Base-by-base conservation (phyloP, 2,113 vertebrate genomes). In the Prunella himalayana region DNA sequence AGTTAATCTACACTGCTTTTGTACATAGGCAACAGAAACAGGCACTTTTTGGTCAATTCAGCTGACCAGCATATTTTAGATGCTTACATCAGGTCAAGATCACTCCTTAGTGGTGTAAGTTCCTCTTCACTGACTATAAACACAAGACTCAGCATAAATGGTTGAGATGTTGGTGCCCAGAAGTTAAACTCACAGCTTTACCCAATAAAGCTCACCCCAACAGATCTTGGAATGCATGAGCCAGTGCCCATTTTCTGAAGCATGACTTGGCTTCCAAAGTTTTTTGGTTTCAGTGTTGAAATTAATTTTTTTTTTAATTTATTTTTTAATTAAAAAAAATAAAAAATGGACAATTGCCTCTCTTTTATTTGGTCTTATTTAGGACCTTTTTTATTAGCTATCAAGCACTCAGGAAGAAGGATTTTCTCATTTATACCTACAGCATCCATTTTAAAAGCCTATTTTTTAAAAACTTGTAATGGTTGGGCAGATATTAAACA, bases 21-120 rank as follows among this genome's bases (percentile, higher is more conserved):
- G 35, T 44, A 68, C 22, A 64, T 14, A 65, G n/a, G 14, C 14
- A 64, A 60, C n/a, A 70, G 72, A 57, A 91, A 65, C 9, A 49
- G 13, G 2, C 4, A 60, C 11, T 44, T 87, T 42, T 71, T 51
- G 41, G 37, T 61, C n/a, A 73, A 30, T 86, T 88, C 66, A 54
- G 24, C 21, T 72, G 49, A 44, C 18, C 37, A 37, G 37, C 37
- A 39, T 5, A 14, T 51, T 92, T 78, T 68, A 68, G 24, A 28
- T 49, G 31, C 59, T 90, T 69, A 49, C 28, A 14, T 23, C 4
- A 0, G 9, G 30, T 66, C 0, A 0, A 54, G 31, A 76, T 83
- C 37, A 51, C 11, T 59, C n/a, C 28, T 68, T 27, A 69, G 33
- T 6, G 27, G 6, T 10, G 1, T 15, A 14, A 14, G 3, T 20